Evolutionary conservation across 1,140 invertebrate genomes (phyloP), one percentile per base, ranked within the genome.

Genomic region (Phortica variegata): DNA sequence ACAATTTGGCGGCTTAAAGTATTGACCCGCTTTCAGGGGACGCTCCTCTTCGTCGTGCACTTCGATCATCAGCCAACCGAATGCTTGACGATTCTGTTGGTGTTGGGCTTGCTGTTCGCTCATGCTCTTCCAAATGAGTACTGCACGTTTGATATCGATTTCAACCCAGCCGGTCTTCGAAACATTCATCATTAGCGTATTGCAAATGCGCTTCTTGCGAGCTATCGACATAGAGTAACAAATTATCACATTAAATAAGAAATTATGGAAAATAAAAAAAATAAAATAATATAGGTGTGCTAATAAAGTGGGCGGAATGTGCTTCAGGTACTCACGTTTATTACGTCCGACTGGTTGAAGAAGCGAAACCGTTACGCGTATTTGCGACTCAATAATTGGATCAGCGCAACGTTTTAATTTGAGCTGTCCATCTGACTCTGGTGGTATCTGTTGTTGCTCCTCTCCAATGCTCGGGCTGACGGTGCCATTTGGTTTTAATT

Each of bases 1-100:
- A 41, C 73, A 76, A 48, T 60, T 61, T 33, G 73, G 73, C 52
- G 73, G 73, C 42, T 54, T 60, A 20, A 76, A 76, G 47, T 59
- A 75, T 12, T 59, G 50, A 3, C 73, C 73, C 13, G 73, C 66
- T 48, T 61, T 52, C 32, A 73, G 21, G 21, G 59, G 73, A 45
- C 65, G 65, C 48, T 75, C 66, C 54, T 76, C 73, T 12, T 75
- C 69, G 21, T 76, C 73, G 18, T 75, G 70, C 19, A 75, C 66
- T 48, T 76, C 73, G 13, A 76, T 72, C 53, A 71, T 52, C 10
- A 76, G 51, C 29, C 59, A 43, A 1, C 73, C 73, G 9, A 70
- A 48, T 49, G 39, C 10, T 43, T 43, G 26, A 23, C 7, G n/a
- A 3, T 15, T 16, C 21, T 58, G 49, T 10, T 42, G 42, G 1